Base-by-base conservation (phyloP, 1,140 invertebrate species). In the Diabrotica virgifera region DNA sequence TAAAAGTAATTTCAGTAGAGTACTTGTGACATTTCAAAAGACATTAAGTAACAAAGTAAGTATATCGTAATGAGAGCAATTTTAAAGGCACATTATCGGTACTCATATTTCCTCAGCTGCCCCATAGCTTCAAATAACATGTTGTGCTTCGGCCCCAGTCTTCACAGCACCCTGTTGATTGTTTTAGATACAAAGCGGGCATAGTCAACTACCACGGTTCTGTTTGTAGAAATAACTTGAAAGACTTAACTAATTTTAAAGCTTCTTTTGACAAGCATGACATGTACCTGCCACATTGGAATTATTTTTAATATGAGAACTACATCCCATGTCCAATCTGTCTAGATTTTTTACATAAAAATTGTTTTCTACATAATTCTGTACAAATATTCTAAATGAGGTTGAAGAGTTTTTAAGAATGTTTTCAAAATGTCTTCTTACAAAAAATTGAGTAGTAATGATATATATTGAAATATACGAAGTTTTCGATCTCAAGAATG, bases 251-350 rank as follows among this genome's bases (percentile, higher is more conserved):
- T 11, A 24, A 55, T 6, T 36, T 55, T 55, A 55, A 55, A 55
- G 53, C 53, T 55, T 55, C 24, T 8, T 55, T 55, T 55, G 13
- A 24, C 53, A 55, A 55, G 53, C 53, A 55, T n/a, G 53, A 24
- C 24, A 24, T 24, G 8, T 5, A 55, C 35, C 53, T 55, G 53
- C 53, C 35, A 14, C 11, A 14, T 24, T 55, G 53, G 53, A 55
- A 55, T 55, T 55, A 24, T 24, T 55, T 13, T 36, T 14, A 11
- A 55, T 2, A 10, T 46, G n/a, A 46, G 40, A 46, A n/a, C 8
- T 46, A 46, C 3, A 8, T 46, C 40, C 8, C 40, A 46, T 6
- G 40, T 10, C 40, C 40, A 46, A 46, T 46, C 40, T 2, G n/a
- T 46, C 40, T 46, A 46, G 40, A 46, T 5, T 46, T 46, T 46